Percentiles rank a stretch among this genome's conserved stretches.
phyloP scores from a whole-genome alignment of 2,113 vertebrate species.

The Siniperca knerii region DNA sequence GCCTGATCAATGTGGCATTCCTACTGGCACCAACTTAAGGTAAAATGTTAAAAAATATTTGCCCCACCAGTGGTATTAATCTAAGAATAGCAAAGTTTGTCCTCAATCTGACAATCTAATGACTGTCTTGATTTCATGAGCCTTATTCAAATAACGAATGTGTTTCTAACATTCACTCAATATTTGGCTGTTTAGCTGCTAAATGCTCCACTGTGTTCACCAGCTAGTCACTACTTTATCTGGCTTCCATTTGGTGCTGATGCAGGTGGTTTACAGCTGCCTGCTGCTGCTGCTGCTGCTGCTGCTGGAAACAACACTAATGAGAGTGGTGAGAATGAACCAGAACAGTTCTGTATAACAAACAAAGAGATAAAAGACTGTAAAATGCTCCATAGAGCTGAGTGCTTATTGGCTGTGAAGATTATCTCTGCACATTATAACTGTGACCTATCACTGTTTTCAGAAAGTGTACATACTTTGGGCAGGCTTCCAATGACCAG shows the following conservation, averaged over 20 bases:
- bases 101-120: too few relatives aligned
- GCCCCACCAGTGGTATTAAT: not conserved
- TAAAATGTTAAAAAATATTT: not conserved
- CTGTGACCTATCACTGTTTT: not conserved
- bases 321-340: not conserved
- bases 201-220: not conserved
- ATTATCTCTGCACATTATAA: not conserved
- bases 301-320: not conserved
- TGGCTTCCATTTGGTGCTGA: not conserved
- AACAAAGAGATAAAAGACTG: not conserved
- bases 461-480: not conserved
- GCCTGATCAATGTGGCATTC: not conserved
- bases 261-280: too few relatives aligned
- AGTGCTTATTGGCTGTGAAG: not conserved
- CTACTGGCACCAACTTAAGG: not conserved
- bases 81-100: not conserved
- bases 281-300: too few relatives aligned
- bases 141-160: not conserved
- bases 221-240: not conserved
- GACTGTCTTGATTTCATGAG: not conserved
- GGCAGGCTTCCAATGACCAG: not conserved
- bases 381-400: not conserved
- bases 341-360: not conserved
- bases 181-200: not conserved
- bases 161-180: too few relatives aligned